Conservation (phyloP, 2,113 vertebrate species). For the Indri indri region DNA sequence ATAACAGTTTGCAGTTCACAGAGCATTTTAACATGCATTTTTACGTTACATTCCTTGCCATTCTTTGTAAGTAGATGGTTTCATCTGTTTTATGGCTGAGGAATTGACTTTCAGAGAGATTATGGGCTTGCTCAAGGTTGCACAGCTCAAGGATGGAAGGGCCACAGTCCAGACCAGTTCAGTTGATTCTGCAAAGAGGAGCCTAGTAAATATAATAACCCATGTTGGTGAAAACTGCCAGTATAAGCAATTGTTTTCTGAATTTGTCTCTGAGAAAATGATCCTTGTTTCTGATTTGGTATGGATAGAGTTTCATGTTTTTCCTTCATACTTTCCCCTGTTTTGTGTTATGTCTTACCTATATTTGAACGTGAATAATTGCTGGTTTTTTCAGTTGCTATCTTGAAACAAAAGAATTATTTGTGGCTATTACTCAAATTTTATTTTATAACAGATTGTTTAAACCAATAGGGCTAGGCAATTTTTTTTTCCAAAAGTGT, state of each 20-base stretch:
- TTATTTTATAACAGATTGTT: constrained; percentile 17
- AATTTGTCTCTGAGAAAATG: background rate
- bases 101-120: constrained; percentile 45
- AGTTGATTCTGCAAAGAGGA: background rate
- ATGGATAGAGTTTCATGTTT: background rate
- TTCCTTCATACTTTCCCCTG: background rate
- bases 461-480: background rate
- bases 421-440: constrained; percentile 26
- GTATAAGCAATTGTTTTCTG: background rate
- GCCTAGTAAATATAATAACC: background rate
- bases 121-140: background rate
- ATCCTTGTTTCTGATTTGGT: background rate
- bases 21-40: constrained; percentile 26
- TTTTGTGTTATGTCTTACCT: constrained; percentile 6
- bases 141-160: background rate
- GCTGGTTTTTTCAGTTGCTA: constrained; percentile 22
- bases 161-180: background rate
- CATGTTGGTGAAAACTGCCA: background rate
- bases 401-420: constrained; percentile 26
- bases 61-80: background rate
- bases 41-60: background rate
- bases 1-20: background rate
- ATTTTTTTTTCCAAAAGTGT: constrained; percentile 6
- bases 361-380: background rate
- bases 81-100: background rate